Evolutionary conservation across 2,888 invertebrate genomes (phyloP).

Genomic region (Bombyx huttoni): DNA sequence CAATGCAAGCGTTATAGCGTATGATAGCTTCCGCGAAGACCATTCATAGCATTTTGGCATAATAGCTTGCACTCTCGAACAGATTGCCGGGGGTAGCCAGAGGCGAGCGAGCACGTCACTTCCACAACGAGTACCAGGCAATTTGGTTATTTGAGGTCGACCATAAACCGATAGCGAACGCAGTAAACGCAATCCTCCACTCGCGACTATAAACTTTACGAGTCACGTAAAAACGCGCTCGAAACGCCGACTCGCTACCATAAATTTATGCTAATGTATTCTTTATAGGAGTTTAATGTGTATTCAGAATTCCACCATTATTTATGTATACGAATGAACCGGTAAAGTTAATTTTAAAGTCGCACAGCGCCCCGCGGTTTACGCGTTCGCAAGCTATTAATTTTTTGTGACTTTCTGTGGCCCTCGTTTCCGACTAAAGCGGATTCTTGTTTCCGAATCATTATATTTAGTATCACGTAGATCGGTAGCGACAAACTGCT

Average conservation of each 20-base stretch:
- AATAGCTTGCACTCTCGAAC: slow-evolving; percentile 28
- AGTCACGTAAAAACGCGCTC: slow-evolving; percentile 72
- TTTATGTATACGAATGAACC: slow-evolving; percentile 72
- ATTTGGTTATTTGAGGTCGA: slow-evolving; percentile 70
- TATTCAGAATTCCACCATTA: slow-evolving; percentile 71
- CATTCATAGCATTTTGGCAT: slow-evolving; percentile 29
- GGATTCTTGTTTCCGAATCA: slow-evolving; percentile 34
- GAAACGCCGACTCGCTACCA: slow-evolving; percentile 68
- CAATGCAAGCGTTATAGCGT: slow-evolving; percentile 27
- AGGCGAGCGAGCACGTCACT: slow-evolving; percentile 25
- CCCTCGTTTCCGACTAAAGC: slow-evolving; percentile 34
- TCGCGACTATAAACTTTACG: slow-evolving; percentile 72
- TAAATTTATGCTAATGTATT: slow-evolving; percentile 74
- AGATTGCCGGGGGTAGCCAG: slow-evolving; percentile 17
- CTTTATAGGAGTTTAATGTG: slow-evolving; percentile 73
- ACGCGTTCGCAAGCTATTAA: slow-evolving; percentile 45
- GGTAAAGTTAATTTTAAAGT: slow-evolving; percentile 72
- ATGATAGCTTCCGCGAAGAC: slow-evolving; percentile 31
- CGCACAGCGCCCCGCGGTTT: slow-evolving; percentile 54
- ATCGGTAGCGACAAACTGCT: slow-evolving; percentile 18
- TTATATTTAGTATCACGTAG: slow-evolving; percentile 31
- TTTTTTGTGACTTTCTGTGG: slow-evolving; percentile 43
- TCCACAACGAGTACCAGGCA: slow-evolving; percentile 50
- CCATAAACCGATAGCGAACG: slow-evolving; percentile 68
- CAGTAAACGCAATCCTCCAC: slow-evolving; percentile 72